Percentiles rank a stretch among this genome's conserved stretches.
Evolutionary conservation across 2,888 invertebrate species (phyloP).

Genomic region (Cheilosia variabilis): DNA sequence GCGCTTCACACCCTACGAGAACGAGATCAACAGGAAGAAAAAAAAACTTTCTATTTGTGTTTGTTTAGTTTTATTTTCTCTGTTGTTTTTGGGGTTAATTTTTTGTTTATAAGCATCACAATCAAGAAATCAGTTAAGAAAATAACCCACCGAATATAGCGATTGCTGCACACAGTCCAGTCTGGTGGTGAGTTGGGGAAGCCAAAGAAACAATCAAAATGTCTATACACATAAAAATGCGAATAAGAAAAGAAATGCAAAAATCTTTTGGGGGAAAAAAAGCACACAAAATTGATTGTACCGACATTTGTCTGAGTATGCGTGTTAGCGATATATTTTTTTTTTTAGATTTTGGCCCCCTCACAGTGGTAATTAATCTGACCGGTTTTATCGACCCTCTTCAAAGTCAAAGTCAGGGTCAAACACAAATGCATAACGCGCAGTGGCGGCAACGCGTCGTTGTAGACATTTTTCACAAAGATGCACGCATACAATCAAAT

Average conservation of each 20-base stretch:
- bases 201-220: slow-evolving; percentile 58
- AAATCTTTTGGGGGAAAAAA: slow-evolving; percentile 19
- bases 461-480: slow-evolving; percentile 14
- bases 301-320: slow-evolving; percentile 32
- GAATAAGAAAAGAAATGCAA: slow-evolving; percentile 14
- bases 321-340: slow-evolving; percentile 31
- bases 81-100: neutral
- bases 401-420: slow-evolving; percentile 76
- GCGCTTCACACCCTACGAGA: neutral
- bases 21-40: neutral
- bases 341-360: slow-evolving; percentile 26
- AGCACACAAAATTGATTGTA: slow-evolving; percentile 68
- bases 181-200: slow-evolving; percentile 53
- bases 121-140: slow-evolving; percentile 56
- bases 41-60: slow-evolving; percentile 18
- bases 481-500: slow-evolving; percentile 40
- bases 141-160: slow-evolving; percentile 5
- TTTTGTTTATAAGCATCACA: slow-evolving; percentile 40
- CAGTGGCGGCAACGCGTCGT: slow-evolving; percentile 21
- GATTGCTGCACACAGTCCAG: slow-evolving; percentile 44
- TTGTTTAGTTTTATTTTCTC: neutral
- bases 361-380: slow-evolving; percentile 64
- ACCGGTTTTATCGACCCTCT: slow-evolving; percentile 74
- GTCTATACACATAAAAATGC: slow-evolving; percentile 37
- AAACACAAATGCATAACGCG: slow-evolving; percentile 60